Conservation (phyloP, 2,888 invertebrate genomes). For the Carpatolechia fugitivella region DNA sequence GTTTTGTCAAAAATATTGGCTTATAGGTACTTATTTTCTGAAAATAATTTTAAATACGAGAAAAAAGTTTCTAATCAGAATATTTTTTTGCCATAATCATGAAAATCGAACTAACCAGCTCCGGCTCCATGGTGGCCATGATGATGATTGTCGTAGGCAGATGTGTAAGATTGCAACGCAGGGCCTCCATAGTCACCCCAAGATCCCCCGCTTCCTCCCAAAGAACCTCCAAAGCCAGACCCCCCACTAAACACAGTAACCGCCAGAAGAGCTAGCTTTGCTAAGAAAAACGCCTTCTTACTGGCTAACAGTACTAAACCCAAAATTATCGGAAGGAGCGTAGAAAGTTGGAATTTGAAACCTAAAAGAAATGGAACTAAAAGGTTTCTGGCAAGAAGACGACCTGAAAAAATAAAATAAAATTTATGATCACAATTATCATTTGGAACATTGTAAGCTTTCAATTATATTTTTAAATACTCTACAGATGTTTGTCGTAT, state of each 20-base stretch:
- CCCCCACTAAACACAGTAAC: slow-evolving; percentile 83
- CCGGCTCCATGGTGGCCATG: slow-evolving; percentile 47
- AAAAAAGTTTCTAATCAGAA: background rate
- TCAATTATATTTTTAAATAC: background rate
- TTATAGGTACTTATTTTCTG: background rate
- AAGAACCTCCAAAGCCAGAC: slow-evolving; percentile 61
- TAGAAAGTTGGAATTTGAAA: slow-evolving; percentile 88
- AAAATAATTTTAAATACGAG: too few relatives aligned
- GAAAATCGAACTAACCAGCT: slow-evolving; percentile 46
- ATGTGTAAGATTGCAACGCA: slow-evolving; percentile 54
- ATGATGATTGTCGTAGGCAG: slow-evolving; percentile 53
- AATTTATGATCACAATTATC: background rate
- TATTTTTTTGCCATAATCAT: background rate
- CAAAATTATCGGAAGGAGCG: slow-evolving; percentile 85
- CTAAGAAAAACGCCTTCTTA: slow-evolving; percentile 87
- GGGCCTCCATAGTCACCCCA: slow-evolving; percentile 45
- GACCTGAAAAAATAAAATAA: slow-evolving; percentile 77
- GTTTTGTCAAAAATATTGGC: slow-evolving; percentile 30
- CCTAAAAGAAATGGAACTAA: slow-evolving; percentile 88
- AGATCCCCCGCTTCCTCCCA: slow-evolving; percentile 23
- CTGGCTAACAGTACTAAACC: slow-evolving; percentile 84
- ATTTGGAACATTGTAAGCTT: background rate
- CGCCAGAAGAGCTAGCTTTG: slow-evolving; percentile 85
- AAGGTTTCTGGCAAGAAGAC: slow-evolving; percentile 84
- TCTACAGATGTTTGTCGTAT: too few relatives aligned